phyloP scores from a whole-genome alignment of 64 coral and sea anemone genomes.

The Porites lutea region DNA sequence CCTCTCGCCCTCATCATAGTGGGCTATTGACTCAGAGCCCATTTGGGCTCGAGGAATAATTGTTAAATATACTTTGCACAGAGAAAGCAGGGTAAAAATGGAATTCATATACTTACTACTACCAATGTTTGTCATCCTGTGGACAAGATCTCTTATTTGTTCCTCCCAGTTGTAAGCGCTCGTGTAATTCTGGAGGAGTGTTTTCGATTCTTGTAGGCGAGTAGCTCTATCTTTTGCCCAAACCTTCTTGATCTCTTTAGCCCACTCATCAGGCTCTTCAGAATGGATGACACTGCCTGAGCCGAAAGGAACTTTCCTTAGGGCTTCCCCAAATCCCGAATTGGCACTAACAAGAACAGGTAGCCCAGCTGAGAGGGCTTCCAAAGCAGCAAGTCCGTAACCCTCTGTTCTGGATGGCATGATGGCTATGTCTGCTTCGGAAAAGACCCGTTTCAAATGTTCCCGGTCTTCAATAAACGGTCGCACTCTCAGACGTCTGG shows the following conservation, averaged over 20 bases:
- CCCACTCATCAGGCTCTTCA: not conserved
- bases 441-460: not conserved
- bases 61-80: too few species aligned
- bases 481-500: not conserved
- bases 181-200: not conserved
- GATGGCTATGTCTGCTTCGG: not conserved
- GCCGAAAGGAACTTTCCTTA: not conserved
- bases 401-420: constrained; percentile 26
- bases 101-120: not conserved
- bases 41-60: too few species aligned
- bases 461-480: not conserved
- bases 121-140: not conserved
- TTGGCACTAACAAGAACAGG: too few species aligned
- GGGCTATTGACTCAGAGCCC: too few species aligned
- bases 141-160: not conserved
- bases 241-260: not conserved
- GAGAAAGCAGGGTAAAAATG: too few species aligned
- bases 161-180: constrained; percentile 14
- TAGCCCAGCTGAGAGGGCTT: too few species aligned
- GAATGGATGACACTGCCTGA: not conserved
- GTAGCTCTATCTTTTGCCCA: not conserved
- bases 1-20: too few species aligned
- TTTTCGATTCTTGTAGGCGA: not conserved
- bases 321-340: too few species aligned
- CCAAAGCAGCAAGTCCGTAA: not conserved